These are phyloP conservation scores for Sander vitreus DNA, from an alignment of 2,113 vertebrate genomes.

Conservation along the genomic window DNA sequence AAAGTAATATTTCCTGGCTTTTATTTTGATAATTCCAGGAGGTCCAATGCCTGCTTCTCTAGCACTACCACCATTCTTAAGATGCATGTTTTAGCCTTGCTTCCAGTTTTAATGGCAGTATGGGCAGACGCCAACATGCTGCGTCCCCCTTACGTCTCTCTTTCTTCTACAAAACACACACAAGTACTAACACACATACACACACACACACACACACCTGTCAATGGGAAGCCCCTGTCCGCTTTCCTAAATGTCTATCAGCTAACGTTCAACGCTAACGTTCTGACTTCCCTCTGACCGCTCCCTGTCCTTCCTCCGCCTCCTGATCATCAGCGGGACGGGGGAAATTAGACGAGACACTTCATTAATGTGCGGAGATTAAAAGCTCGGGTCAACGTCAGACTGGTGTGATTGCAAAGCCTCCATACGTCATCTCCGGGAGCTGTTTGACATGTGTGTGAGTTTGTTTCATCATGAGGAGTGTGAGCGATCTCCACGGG, in stretches of 20 bases:
- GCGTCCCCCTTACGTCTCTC: neutral
- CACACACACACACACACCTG: conserved; percentile 4
- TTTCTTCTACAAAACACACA: neutral
- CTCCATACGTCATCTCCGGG: conserved; percentile 37
- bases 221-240: conserved; percentile 16
- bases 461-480: neutral
- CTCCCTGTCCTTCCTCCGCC: conserved; percentile 49
- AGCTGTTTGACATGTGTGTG: conserved; percentile 21
- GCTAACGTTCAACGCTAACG: neutral
- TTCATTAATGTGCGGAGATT: conserved; percentile 67
- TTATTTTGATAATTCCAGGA: conserved; percentile 1
- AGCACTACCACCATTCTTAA: neutral
- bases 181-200: neutral
- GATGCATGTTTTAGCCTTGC: neutral
- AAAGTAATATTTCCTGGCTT: neutral
- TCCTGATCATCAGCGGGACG: conserved; percentile 20
- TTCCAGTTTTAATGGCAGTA: neutral
- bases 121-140: neutral
- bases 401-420: conserved; percentile 63
- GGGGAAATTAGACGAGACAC: conserved; percentile 69
- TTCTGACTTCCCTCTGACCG: conserved; percentile 34
- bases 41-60: neutral
- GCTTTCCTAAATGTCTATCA: conserved; percentile 22
- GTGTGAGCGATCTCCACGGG: conserved; percentile 35
- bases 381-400: conserved; percentile 46